Evolutionary conservation across 2,888 invertebrate species (phyloP).

Genomic region (Anoplius nigerrimus): DNA sequence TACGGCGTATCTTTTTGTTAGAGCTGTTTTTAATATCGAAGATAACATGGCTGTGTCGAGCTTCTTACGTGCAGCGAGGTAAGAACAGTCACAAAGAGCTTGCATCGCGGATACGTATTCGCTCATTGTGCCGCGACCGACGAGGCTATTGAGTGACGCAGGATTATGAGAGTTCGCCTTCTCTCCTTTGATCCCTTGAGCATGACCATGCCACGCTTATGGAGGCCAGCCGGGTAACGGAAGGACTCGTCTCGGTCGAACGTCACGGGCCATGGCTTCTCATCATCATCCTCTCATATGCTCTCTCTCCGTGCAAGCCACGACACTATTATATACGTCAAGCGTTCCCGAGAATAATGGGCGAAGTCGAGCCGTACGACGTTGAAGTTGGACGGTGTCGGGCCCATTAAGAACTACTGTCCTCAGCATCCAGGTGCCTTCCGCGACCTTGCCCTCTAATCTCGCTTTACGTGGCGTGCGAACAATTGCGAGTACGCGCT

Average conservation of each 20-base stretch:
- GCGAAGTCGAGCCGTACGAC: slow-evolving; percentile 33
- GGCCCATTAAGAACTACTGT: too few species aligned
- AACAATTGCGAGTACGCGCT: too few species aligned
- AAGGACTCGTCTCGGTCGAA: slow-evolving; percentile 38
- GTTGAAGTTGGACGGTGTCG: neutral
- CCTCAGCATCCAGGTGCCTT: too few species aligned
- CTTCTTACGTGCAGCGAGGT: too few species aligned
- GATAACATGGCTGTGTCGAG: too few species aligned
- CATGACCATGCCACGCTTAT: slow-evolving; percentile 51
- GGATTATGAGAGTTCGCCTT: slow-evolving; percentile 47
- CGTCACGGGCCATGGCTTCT: slow-evolving; percentile 41
- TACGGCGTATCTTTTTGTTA: too few species aligned
- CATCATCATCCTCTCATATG: slow-evolving; percentile 34
- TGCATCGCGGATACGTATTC: neutral
- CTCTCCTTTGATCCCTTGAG: slow-evolving; percentile 51
- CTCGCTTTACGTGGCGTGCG: too few species aligned
- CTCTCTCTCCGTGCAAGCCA: slow-evolving; percentile 16
- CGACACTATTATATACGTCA: slow-evolving; percentile 39
- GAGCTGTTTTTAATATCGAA: too few species aligned
- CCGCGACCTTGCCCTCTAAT: too few species aligned
- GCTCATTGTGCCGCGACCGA: slow-evolving; percentile 47
- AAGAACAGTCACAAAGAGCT: too few species aligned
- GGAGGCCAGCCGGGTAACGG: slow-evolving; percentile 43
- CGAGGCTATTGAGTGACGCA: slow-evolving; percentile 51
- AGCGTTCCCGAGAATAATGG: slow-evolving; percentile 31